Evolutionary conservation across 2,797 vertebrate species (phyloP), one percentile per base, ranked within the genome.

Genomic region (Perodicticus potto): DNA sequence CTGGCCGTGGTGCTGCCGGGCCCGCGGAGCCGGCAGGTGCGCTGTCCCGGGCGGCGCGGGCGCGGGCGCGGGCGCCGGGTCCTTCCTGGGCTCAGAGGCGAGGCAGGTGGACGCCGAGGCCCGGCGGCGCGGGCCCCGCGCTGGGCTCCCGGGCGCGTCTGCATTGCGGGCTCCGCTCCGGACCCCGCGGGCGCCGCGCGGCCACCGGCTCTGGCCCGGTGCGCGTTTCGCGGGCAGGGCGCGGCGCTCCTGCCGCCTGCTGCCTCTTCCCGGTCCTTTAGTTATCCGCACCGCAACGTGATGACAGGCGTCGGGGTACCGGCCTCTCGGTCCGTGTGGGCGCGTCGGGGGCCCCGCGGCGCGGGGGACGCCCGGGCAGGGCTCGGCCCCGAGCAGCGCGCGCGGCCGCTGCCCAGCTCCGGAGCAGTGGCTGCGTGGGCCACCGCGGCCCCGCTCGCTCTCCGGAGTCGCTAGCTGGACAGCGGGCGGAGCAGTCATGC

Each of bases 221-320:
- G 55, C 89, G 81, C 72, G 29, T 81, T 86, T 65, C 34, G 78
- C 14, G 16, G 87, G 57, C 93, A 80, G 96, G 93, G 93, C 77
- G 92, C 87, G 94, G 93, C 86, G 89, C 80, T 81, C 76, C 16
- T 8, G 69, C 69, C 19, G 72, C 85, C 92, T 43, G 61, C 67
- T 25, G n/a, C 70, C 76, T 49, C 13, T 61, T 73, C 76, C 23
- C 20, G 43, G 88, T n/a, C 49, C 83, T 55, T 34, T 40, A 5
- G 86, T 86, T 53, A 72, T 77, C 93, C 84, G 96, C 97, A 91
- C 95, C 89, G 90, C 92, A 92, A 90, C 96, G 97, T 96, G 97
- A 94, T 95, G 97, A 73, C 93, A 73, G 88, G 73, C 84, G 61
- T 27, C 32, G 37, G 57, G 94, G 57, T 7, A 69, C 77, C 25